phyloP scores from a whole-genome alignment of 2,113 vertebrate genomes.

The Lucifuga dentata region DNA sequence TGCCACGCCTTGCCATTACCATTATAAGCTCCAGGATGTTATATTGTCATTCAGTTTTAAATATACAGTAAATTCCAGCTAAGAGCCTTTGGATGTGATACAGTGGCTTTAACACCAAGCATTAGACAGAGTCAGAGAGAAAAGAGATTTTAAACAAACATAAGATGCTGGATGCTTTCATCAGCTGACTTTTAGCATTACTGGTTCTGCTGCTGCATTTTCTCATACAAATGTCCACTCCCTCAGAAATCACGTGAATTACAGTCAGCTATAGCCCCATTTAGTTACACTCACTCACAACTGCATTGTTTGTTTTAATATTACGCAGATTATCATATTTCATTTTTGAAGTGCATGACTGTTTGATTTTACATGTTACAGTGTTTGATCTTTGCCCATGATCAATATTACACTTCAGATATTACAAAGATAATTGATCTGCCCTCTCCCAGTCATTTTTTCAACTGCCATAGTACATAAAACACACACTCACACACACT shows the following conservation, averaged over 20 bases:
- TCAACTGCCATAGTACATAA: too few species aligned
- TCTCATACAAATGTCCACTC: background rate
- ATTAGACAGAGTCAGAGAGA: slow-evolving; percentile 4
- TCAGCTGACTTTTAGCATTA: slow-evolving; percentile 6
- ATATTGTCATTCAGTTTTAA: background rate
- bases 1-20: background rate
- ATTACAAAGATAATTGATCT: too few species aligned
- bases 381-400: background rate
- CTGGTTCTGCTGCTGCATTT: background rate
- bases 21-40: background rate
- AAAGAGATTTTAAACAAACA: slow-evolving; percentile 21
- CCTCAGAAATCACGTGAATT: background rate
- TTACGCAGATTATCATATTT: too few species aligned
- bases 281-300: background rate
- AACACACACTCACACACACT: too few species aligned
- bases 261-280: background rate
- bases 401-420: too few species aligned
- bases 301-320: background rate
- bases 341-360: background rate
- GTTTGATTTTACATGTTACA: background rate
- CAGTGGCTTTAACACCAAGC: background rate
- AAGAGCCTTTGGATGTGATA: slow-evolving; percentile 1
- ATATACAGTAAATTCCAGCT: slow-evolving; percentile 4
- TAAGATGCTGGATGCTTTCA: too few species aligned
- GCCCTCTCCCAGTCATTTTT: too few species aligned